phyloP scores from a whole-genome alignment of 2,888 invertebrate genomes.

The Frankliniella intonsa region DNA sequence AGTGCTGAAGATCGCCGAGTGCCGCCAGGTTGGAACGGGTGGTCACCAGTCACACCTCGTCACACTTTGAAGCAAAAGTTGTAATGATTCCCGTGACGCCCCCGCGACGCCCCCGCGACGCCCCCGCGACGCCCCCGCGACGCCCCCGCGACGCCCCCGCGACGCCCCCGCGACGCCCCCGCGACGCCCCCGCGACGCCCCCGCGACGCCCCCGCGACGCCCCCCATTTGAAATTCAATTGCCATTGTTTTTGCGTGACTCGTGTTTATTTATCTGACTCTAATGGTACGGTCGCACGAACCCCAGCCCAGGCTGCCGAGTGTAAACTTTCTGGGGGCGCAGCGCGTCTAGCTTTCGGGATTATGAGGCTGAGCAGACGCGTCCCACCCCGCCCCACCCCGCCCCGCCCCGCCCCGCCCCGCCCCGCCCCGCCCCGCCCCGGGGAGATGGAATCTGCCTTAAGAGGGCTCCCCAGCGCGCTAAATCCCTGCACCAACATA shows the following conservation, averaged over 20 bases:
- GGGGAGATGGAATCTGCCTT: slow-evolving; percentile 5
- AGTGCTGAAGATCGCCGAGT: too few relatives aligned
- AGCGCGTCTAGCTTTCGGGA: neutral
- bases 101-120: too few relatives aligned
- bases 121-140: too few relatives aligned
- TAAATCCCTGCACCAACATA: slow-evolving; percentile 22
- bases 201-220: neutral
- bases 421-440: neutral
- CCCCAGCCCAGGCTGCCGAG: neutral
- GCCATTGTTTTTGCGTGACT: neutral
- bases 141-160: too few relatives aligned
- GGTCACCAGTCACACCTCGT: too few relatives aligned
- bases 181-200: too few relatives aligned
- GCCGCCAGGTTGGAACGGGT: too few relatives aligned
- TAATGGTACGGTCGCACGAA: neutral
- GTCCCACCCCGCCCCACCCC: neutral
- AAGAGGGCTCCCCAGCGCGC: neutral
- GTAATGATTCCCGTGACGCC: too few relatives aligned
- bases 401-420: neutral
- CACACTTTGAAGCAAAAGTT: too few relatives aligned
- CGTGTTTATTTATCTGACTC: neutral
- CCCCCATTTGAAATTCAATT: slow-evolving; percentile 9
- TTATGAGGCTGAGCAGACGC: neutral
- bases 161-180: too few relatives aligned
- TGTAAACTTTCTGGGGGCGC: slow-evolving; percentile 1